These are phyloP conservation scores for Megalops cyprinoides DNA, from an alignment of 2,797 vertebrate genomes.

Conservation along the genomic window DNA sequence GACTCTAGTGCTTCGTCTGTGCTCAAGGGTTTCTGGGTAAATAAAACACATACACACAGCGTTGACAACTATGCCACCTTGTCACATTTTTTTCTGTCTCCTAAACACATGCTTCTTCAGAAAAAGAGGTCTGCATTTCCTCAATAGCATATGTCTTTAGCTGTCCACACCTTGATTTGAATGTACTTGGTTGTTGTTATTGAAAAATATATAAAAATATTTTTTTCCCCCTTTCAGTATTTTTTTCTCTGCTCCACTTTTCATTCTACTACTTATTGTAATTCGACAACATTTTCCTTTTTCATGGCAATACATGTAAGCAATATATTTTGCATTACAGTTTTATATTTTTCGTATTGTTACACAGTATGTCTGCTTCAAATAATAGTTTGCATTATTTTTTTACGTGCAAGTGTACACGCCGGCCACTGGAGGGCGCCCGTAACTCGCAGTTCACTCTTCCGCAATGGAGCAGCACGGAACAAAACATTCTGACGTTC, in stretches of 20 bases:
- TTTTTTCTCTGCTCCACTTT: too few species aligned
- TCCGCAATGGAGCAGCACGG: constrained; percentile 37
- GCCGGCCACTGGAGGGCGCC: constrained; percentile 63
- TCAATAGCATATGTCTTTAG: not conserved
- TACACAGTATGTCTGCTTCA: not conserved
- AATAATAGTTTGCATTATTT: not conserved
- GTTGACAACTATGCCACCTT: not conserved
- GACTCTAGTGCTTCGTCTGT: constrained; percentile 68
- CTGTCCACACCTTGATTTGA: not conserved
- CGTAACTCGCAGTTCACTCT: constrained; percentile 14
- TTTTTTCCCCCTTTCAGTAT: not conserved
- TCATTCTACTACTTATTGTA: not conserved
- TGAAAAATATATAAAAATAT: not conserved
- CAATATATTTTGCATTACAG: too few species aligned
- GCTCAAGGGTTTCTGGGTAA: constrained; percentile 66
- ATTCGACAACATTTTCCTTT: not conserved
- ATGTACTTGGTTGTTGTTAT: not conserved
- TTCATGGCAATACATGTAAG: not conserved
- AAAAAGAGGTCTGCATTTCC: not conserved
- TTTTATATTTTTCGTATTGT: not conserved
- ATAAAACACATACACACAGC: constrained; percentile 21
- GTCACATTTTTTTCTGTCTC: not conserved
- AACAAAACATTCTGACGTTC: constrained; percentile 55
- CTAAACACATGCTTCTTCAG: not conserved
- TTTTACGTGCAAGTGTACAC: not conserved